Evolutionary conservation across 2,888 invertebrate genomes (phyloP).

Genomic region (Coelinius sp.): DNA sequence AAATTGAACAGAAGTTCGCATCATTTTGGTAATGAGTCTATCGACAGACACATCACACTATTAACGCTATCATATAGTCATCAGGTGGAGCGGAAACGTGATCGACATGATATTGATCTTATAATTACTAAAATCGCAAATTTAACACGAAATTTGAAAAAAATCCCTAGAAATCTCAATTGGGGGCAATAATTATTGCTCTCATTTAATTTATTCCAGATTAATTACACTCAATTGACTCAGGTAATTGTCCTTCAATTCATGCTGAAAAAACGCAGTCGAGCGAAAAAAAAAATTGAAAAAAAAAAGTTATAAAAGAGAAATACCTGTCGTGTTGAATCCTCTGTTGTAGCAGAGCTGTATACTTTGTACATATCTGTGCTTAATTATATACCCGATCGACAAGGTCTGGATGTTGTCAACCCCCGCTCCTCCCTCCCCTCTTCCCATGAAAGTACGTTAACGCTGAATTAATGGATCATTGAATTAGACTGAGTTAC

Average conservation of each 20-base stretch:
- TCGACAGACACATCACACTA: background rate
- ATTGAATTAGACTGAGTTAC: background rate
- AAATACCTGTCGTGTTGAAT: conserved; percentile 38
- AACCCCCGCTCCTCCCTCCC: no score
- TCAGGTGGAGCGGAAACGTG: no score
- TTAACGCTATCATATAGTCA: no score
- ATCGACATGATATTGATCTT: no score
- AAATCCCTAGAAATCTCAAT: no score
- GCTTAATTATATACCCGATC: conserved; percentile 44
- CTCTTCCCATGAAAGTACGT: background rate
- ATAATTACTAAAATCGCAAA: no score
- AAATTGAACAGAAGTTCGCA: background rate
- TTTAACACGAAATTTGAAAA: no score
- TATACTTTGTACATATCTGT: conserved; percentile 60
- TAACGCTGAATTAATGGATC: conserved; percentile 8
- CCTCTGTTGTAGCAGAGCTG: conserved; percentile 51
- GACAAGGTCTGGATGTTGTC: background rate
- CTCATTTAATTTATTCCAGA: no score
- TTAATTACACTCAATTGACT: no score
- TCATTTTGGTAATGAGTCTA: background rate
- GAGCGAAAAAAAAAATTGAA: conserved; percentile 13
- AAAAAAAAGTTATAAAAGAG: background rate
- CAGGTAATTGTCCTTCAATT: background rate
- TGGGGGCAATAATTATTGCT: no score
- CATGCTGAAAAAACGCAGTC: conserved; percentile 25